phyloP scores from a whole-genome alignment of 2,888 invertebrate genomes.

The Ephialtes manifestator region DNA sequence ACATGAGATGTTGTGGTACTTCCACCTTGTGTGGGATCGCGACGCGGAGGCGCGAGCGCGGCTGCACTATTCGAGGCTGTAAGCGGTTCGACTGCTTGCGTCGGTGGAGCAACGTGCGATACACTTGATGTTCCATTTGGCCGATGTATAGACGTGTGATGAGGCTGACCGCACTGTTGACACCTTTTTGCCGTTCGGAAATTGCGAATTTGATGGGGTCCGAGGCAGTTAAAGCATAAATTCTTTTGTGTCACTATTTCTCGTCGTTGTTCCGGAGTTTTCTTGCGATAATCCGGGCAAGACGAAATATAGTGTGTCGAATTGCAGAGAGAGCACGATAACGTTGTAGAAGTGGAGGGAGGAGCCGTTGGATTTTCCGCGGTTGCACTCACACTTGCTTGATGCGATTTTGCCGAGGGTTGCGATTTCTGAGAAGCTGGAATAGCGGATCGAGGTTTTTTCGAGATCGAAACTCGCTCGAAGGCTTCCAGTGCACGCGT shows the following conservation, averaged over 20 bases:
- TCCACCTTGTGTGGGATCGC: not conserved
- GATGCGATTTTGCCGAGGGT: not conserved
- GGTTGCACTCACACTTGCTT: not conserved
- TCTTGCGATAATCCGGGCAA: conserved; percentile 45
- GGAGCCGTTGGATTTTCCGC: not conserved
- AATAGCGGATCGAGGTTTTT: conserved; percentile 58
- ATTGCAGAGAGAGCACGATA: conserved; percentile 5
- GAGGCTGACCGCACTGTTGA: conserved; percentile 9
- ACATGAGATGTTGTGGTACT: conserved; percentile 11
- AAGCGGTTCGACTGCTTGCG: not conserved
- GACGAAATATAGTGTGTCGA: conserved; percentile 26
- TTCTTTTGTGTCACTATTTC: conserved; percentile 25
- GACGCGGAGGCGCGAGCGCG: conserved; percentile 26
- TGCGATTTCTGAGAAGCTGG: not conserved
- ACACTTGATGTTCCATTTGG: not conserved
- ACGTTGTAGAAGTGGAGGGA: not conserved
- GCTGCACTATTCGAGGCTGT: not conserved
- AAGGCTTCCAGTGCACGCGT: too few species aligned
- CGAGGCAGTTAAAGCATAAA: conserved; percentile 51
- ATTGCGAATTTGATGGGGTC: conserved; percentile 25
- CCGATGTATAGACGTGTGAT: conserved; percentile 47
- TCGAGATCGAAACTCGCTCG: not conserved
- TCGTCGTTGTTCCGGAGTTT: conserved; percentile 33
- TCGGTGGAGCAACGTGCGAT: not conserved
- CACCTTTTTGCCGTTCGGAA: conserved; percentile 31